These are phyloP conservation scores for Eucriotettix oculatus DNA, from an alignment of 2,888 invertebrate genomes.

Conservation along the genomic window DNA sequence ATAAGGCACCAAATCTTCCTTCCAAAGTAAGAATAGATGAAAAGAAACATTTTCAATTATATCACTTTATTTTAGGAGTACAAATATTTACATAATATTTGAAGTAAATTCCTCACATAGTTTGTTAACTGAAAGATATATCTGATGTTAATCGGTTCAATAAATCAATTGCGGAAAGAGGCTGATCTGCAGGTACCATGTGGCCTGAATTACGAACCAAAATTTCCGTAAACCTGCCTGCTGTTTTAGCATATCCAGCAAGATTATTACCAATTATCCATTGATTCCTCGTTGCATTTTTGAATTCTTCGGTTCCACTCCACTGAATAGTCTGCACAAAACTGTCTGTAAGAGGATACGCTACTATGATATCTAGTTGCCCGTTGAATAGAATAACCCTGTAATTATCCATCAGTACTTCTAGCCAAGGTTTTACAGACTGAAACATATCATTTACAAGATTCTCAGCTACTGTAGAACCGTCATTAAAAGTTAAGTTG, in stretches of 20 bases:
- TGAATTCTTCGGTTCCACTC: slow-evolving; percentile 22
- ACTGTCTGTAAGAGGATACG: slow-evolving; percentile 24
- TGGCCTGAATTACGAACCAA: slow-evolving; percentile 25
- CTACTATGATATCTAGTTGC: no score
- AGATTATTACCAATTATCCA: slow-evolving; percentile 24
- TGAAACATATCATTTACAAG: slow-evolving; percentile 65
- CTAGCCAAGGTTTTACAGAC: slow-evolving; percentile 55
- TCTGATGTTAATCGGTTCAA: neutral
- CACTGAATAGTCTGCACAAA: slow-evolving; percentile 25
- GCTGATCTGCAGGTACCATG: slow-evolving; percentile 25
- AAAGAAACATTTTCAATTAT: no score
- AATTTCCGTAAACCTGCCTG: slow-evolving; percentile 20
- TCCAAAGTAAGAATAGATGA: no score
- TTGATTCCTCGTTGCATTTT: slow-evolving; percentile 17
- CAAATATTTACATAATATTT: no score
- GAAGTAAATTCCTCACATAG: no score
- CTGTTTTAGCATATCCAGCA: slow-evolving; percentile 22
- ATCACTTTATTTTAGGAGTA: no score
- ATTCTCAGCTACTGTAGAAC: slow-evolving; percentile 44
- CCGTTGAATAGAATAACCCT: slow-evolving; percentile 26
- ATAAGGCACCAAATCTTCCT: no score
- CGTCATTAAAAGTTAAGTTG: slow-evolving; percentile 49
- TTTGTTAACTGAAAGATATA: no score
- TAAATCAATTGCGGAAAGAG: slow-evolving; percentile 18
- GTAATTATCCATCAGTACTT: slow-evolving; percentile 48